Evolutionary conservation across 2,888 invertebrate species (phyloP).

Genomic region (Lysandra coridon): DNA sequence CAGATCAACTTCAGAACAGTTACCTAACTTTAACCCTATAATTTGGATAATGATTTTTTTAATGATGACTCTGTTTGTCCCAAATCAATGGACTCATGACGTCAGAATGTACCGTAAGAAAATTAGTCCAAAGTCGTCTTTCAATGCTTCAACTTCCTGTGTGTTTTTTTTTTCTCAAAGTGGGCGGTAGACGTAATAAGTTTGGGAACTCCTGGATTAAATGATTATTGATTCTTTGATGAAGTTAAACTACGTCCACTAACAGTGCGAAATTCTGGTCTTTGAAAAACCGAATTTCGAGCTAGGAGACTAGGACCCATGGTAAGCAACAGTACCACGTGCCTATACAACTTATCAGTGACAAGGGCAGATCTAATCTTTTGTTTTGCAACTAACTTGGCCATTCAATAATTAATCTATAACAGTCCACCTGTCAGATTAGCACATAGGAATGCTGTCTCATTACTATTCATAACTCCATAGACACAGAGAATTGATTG

Average conservation of each 20-base stretch:
- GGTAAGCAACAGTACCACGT: no score
- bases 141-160: background rate
- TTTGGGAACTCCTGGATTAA: no score
- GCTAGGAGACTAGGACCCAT: no score
- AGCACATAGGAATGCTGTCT: background rate
- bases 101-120: background rate
- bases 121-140: background rate
- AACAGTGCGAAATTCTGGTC: no score
- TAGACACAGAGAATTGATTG: background rate
- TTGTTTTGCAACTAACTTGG: background rate
- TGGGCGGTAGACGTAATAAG: no score
- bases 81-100: background rate
- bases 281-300: no score
- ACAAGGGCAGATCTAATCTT: constrained; percentile 4
- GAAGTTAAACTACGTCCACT: no score
- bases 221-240: no score
- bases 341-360: background rate
- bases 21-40: background rate
- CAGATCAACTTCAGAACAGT: background rate
- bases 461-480: background rate
- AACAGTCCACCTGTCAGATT: constrained; percentile 3
- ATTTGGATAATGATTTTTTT: constrained; percentile 14
- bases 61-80: background rate
- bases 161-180: background rate
- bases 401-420: background rate